Evolutionary conservation across 2,888 invertebrate species (phyloP).

Genomic region (Cerastis leucographa): DNA sequence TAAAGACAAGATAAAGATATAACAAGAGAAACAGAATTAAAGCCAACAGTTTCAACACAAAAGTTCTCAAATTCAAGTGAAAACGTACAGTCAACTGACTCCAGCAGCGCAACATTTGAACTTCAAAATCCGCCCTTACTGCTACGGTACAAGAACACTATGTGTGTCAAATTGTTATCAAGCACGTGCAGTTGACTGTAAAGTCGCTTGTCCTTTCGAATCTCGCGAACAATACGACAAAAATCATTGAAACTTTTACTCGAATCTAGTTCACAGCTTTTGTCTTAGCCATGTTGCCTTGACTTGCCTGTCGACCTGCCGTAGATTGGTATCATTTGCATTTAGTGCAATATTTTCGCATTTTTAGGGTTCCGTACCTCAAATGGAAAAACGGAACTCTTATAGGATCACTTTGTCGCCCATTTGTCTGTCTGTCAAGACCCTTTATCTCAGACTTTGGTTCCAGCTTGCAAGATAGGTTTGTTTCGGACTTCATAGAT

Average conservation of each 20-base stretch:
- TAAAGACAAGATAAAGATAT: not conserved
- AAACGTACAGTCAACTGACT: not conserved
- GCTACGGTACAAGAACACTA: not conserved
- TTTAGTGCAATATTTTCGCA: not conserved
- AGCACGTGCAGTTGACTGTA: not conserved
- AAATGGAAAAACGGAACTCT: too few species aligned
- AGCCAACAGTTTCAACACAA: not conserved
- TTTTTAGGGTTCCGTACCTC: too few species aligned
- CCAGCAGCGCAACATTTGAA: not conserved
- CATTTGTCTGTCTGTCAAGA: too few species aligned
- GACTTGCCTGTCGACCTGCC: not conserved
- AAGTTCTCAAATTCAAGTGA: not conserved
- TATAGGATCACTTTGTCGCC: too few species aligned
- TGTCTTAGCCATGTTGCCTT: conserved; percentile 50
- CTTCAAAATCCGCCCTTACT: not conserved
- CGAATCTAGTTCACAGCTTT: conserved; percentile 46
- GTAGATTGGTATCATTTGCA: not conserved
- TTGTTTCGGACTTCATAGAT: too few species aligned
- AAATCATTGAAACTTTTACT: conserved; percentile 63
- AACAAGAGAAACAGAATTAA: not conserved
- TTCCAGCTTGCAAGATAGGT: too few species aligned
- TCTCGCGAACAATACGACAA: conserved; percentile 47
- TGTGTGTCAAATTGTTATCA: not conserved
- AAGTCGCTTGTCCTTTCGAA: conserved; percentile 35
- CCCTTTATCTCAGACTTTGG: too few species aligned